Evolutionary conservation across 1,140 invertebrate species (phyloP).

Genomic region (Grapholita molesta): DNA sequence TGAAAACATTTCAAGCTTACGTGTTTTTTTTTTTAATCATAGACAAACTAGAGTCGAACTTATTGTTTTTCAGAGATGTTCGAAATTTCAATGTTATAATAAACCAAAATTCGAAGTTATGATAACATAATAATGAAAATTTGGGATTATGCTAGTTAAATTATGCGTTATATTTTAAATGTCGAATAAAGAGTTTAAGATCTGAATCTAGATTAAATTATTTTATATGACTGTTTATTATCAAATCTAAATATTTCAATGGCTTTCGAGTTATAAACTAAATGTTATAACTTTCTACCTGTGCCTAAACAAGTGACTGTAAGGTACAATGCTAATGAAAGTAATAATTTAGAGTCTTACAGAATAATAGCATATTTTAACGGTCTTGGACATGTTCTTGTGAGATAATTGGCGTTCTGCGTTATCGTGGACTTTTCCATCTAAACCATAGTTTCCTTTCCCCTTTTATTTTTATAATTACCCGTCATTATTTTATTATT

Average conservation of each 20-base stretch:
- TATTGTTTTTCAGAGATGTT: too few species aligned
- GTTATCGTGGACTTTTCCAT: not conserved
- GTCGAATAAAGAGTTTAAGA: too few species aligned
- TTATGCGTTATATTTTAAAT: too few species aligned
- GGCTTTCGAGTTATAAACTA: not conserved
- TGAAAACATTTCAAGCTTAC: too few species aligned
- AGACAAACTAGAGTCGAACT: too few species aligned
- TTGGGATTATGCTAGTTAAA: too few species aligned
- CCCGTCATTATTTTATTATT: not conserved
- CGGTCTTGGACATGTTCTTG: not conserved
- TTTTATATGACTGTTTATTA: not conserved
- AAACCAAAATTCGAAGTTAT: too few species aligned
- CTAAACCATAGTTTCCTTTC: not conserved
- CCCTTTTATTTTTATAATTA: slow-evolving; percentile 14
- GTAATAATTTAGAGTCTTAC: not conserved
- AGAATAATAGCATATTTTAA: not conserved
- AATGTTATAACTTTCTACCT: not conserved
- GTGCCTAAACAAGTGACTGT: not conserved
- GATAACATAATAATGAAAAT: too few species aligned
- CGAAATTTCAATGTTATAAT: too few species aligned
- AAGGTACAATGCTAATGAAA: not conserved
- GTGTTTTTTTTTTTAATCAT: too few species aligned
- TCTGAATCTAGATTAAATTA: too few species aligned
- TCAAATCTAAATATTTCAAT: not conserved
- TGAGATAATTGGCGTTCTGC: not conserved